A percentile compares a stretch with the other conserved stretches of the same genome.
Evolutionary conservation across 2,797 vertebrate genomes (phyloP).

Genomic region (Siniperca undulata): DNA sequence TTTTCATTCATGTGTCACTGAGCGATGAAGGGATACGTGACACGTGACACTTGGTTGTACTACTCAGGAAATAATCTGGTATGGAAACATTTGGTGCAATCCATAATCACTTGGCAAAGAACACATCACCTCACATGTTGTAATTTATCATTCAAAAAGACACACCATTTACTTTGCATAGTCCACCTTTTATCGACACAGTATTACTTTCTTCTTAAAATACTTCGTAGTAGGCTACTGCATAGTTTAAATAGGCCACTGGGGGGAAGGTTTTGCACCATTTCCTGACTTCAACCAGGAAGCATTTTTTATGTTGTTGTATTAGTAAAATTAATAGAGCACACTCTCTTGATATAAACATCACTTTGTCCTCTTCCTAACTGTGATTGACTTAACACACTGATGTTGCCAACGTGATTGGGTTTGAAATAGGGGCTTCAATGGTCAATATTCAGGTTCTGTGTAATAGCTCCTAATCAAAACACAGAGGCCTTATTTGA

Average conservation of each 20-base stretch:
- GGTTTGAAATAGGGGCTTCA: background rate
- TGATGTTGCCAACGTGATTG: background rate
- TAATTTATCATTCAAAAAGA: background rate
- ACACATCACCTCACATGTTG: background rate
- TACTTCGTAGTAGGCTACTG: background rate
- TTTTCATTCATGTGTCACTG: background rate
- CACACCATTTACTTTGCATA: no score
- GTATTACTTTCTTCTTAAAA: no score
- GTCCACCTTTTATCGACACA: background rate
- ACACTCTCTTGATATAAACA: slow-evolving; percentile 5
- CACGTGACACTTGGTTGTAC: background rate
- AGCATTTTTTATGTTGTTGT: background rate
- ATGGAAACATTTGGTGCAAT: background rate
- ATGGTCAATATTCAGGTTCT: slow-evolving; percentile 6
- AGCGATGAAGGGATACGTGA: background rate
- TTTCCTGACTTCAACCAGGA: slow-evolving; percentile 24
- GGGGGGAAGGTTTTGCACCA: background rate
- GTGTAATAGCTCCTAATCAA: slow-evolving; percentile 34
- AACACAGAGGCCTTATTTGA: slow-evolving; percentile 55
- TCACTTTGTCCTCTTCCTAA: background rate
- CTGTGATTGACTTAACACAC: slow-evolving; percentile 8
- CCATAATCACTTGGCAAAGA: background rate
- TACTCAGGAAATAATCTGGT: background rate
- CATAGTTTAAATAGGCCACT: slow-evolving; percentile 4
- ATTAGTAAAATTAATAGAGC: background rate